These are phyloP conservation scores for Lycaena phlaeas DNA, from an alignment of 2,888 invertebrate species.

Conservation along the genomic window DNA sequence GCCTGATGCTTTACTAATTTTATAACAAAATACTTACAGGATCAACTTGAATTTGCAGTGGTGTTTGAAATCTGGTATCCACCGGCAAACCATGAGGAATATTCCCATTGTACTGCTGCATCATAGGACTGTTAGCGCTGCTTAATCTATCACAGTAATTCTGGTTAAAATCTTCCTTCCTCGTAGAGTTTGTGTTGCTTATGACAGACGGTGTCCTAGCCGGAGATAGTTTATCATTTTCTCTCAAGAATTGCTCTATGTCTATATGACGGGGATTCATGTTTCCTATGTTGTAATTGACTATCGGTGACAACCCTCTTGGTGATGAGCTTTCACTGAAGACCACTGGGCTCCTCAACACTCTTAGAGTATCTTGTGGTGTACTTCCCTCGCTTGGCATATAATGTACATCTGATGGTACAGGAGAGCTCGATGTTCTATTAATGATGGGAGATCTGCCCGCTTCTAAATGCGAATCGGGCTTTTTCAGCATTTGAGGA, in stretches of 20 bases:
- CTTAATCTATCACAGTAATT: constrained; percentile 56
- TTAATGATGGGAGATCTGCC: constrained; percentile 40
- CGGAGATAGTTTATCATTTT: constrained; percentile 46
- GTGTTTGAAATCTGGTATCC: constrained; percentile 56
- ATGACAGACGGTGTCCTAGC: constrained; percentile 41
- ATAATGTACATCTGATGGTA: constrained; percentile 27
- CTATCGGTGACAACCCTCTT: constrained; percentile 54
- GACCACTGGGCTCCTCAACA: constrained; percentile 48
- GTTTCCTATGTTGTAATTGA: constrained; percentile 66
- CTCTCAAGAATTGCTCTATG: constrained; percentile 55
- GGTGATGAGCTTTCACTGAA: constrained; percentile 63
- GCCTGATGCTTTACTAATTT: too few species aligned
- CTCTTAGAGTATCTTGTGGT: constrained; percentile 46
- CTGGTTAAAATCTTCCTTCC: constrained; percentile 57
- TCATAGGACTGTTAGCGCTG: constrained; percentile 48
- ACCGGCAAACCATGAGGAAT: constrained; percentile 34
- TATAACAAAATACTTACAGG: constrained; percentile 73
- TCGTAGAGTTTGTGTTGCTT: constrained; percentile 43
- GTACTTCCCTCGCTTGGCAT: constrained; percentile 38
- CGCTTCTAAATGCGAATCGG: constrained; percentile 31
- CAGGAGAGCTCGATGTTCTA: constrained; percentile 48
- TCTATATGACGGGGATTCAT: constrained; percentile 67
- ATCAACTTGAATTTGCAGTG: constrained; percentile 78
- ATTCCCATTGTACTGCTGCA: constrained; percentile 54
- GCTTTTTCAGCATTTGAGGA: constrained; percentile 43